Percentiles rank a stretch among this genome's conserved stretches.
phyloP scores from a whole-genome alignment of 2,888 invertebrate species.

The Scaptodrosophila latifasciaeformis region DNA sequence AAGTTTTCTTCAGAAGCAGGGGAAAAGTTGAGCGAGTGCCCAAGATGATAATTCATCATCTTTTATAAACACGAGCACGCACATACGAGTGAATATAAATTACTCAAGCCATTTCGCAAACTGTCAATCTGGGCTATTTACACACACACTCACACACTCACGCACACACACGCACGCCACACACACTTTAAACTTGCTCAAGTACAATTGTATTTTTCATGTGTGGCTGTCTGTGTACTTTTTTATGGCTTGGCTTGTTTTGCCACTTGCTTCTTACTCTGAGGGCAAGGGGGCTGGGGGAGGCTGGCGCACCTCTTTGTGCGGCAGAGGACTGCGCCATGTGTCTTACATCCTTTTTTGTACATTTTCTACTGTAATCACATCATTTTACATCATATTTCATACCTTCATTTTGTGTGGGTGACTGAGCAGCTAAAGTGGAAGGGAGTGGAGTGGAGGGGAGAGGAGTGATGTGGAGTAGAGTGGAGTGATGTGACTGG shows the following conservation, averaged over 20 bases:
- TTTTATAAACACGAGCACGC: too few relatives aligned
- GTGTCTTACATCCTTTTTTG: constrained; percentile 27
- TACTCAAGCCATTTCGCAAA: constrained; percentile 54
- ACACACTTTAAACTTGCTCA: constrained; percentile 20
- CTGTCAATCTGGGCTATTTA: constrained; percentile 45
- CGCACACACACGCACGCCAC: constrained; percentile 18
- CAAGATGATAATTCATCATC: too few relatives aligned
- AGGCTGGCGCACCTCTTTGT: too few relatives aligned
- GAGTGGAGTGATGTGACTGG: background rate
- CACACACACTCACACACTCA: constrained; percentile 6
- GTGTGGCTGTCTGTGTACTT: too few relatives aligned
- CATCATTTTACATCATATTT: constrained; percentile 60
- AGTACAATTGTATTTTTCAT: too few relatives aligned
- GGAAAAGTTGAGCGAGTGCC: background rate
- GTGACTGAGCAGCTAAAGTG: too few relatives aligned
- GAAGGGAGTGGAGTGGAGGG: too few relatives aligned
- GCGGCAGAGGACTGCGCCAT: constrained; percentile 19
- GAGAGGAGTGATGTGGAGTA: too few relatives aligned
- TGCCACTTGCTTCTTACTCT: constrained; percentile 26
- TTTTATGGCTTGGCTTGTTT: constrained; percentile 44
- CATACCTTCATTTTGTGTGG: constrained; percentile 47
- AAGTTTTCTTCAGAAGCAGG: constrained; percentile 16
- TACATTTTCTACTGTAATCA: constrained; percentile 58
- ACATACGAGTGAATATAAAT: constrained; percentile 34
- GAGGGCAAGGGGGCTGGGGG: too few relatives aligned